phyloP scores from a whole-genome alignment of 2,113 vertebrate genomes.

The Festucalex cinctus region DNA sequence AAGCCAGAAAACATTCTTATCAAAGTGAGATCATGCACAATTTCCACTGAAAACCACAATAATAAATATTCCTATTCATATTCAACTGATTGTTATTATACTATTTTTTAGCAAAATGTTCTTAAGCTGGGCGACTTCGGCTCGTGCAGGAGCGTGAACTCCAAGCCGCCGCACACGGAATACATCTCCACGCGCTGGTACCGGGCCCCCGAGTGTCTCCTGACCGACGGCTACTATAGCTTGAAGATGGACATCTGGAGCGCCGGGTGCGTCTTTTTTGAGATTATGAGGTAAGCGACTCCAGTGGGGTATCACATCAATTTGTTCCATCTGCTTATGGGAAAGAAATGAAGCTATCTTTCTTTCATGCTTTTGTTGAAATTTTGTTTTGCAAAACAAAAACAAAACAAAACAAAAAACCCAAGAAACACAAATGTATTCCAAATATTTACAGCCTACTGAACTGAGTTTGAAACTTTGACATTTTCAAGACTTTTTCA shows the following conservation, averaged over 20 bases:
- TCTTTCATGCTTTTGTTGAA: too few species aligned
- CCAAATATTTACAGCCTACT: too few species aligned
- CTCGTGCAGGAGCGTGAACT: conserved; percentile 81
- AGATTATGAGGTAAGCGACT: conserved; percentile 78
- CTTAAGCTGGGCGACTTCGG: conserved; percentile 86
- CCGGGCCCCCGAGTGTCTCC: conserved; percentile 83
- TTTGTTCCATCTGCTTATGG: too few species aligned
- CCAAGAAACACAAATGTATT: too few species aligned
- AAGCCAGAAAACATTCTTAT: conserved; percentile 89
- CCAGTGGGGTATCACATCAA: background rate
- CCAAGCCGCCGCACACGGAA: conserved; percentile 81
- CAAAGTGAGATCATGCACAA: conserved; percentile 69
- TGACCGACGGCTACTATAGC: conserved; percentile 81
- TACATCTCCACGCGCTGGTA: conserved; percentile 86
- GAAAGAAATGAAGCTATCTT: too few species aligned
- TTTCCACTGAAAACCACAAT: background rate
- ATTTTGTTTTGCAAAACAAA: too few species aligned
- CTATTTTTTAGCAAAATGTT: conserved; percentile 72
- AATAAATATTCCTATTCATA: background rate
- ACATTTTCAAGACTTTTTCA: too few species aligned
- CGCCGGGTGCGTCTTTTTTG: conserved; percentile 83
- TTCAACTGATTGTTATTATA: too few species aligned
- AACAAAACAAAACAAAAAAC: too few species aligned
- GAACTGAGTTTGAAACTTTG: too few species aligned
- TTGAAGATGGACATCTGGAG: conserved; percentile 84